Conservation (phyloP, 2,113 vertebrate genomes). For the western clawed frog (Xenopus tropicalis) region DNA sequence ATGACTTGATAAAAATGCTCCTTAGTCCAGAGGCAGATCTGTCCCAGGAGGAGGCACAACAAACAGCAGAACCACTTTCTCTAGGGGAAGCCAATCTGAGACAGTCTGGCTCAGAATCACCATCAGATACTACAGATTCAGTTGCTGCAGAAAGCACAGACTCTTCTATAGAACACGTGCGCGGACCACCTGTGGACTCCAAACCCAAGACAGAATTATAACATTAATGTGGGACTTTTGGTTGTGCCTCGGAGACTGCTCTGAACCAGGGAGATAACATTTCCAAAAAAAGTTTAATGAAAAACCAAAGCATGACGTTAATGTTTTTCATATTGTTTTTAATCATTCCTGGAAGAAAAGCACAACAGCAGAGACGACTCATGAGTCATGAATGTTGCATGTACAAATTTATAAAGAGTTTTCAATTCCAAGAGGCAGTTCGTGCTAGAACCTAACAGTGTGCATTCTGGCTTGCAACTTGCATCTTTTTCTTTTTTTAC, state of each 20-base stretch:
- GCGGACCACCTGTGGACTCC: slow-evolving; percentile 19
- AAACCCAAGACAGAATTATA: slow-evolving; percentile 28
- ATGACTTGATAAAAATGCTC: slow-evolving; percentile 87
- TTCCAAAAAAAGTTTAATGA: slow-evolving; percentile 1
- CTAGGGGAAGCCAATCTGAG: no score
- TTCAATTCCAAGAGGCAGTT: no score
- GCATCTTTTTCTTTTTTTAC: no score
- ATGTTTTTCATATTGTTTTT: neutral
- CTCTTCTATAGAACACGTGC: neutral
- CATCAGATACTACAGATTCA: neutral
- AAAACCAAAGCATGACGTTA: neutral
- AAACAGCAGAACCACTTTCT: fast-evolving
- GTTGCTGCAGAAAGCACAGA: neutral
- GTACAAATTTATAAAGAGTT: neutral
- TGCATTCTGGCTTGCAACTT: no score
- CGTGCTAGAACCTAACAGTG: neutral
- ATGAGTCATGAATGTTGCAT: neutral
- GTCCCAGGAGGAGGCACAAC: slow-evolving; percentile 21
- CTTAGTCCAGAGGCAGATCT: slow-evolving; percentile 67
- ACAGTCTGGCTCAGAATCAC: neutral
- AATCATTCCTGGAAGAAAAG: no score
- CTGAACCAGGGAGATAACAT: slow-evolving; percentile 25
- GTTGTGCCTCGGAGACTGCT: slow-evolving; percentile 14
- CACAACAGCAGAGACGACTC: neutral
- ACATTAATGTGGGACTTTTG: neutral